Evolutionary conservation across 2,888 invertebrate species (phyloP), one percentile per base, ranked within the genome.

Genomic region (Cordilura impudica): DNA sequence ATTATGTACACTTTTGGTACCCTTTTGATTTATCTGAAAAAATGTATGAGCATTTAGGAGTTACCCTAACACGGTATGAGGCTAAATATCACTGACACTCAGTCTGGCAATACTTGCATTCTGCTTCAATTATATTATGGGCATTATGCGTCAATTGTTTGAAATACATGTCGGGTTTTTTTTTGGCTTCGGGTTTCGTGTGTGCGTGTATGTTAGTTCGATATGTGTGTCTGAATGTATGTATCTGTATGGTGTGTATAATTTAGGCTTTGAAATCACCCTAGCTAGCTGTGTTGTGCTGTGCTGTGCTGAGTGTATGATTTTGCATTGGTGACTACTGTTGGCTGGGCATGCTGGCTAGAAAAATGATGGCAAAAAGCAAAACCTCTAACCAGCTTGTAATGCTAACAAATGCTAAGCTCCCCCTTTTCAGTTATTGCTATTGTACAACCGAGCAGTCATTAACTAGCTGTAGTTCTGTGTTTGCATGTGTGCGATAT

Each of bases 61-160:
- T n/a, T n/a, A n/a, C n/a, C n/a, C n/a, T n/a, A n/a, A n/a, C n/a
- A n/a, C n/a, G n/a, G n/a, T n/a, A n/a, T n/a, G n/a, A n/a, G n/a
- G n/a, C n/a, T n/a, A n/a, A n/a, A n/a, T n/a, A n/a, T n/a, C n/a
- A n/a, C n/a, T n/a, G n/a, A n/a, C n/a, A n/a, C n/a, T n/a, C n/a
- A 39, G 56, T 77, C 60, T 71, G 65, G 70, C 53, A 51, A 71
- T 53, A 23, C 23, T 61, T 35, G 7, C 31, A 19, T 16, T 65
- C 45, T 58, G 16, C 53, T n/a, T 53, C 53, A 67, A 49, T 61
- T 69, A 31, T 73, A 35, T 67, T 67, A 43, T 67, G 70, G 79
- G 56, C 66, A 54, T 75, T 56, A 74, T 70, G 75, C 79, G 79
- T 75, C 61, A 75, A 74, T 74, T 70, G 70, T 65, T 74, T 70